Conservation (phyloP, 2,888 invertebrate species). For the Phasia obesa region DNA sequence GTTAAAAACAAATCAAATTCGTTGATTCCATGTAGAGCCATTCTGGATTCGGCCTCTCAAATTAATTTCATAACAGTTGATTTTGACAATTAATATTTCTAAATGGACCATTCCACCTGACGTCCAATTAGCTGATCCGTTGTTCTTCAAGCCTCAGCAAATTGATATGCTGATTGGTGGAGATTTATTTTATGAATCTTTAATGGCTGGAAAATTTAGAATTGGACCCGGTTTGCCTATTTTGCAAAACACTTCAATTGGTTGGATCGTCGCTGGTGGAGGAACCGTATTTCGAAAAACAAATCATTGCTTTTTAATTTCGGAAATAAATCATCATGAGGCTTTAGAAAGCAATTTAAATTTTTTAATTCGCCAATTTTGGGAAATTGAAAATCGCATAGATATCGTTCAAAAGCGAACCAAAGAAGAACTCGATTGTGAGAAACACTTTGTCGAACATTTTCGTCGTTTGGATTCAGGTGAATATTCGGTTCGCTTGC, state of each 20-base stretch:
- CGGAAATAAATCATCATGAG: background rate
- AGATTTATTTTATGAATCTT: slow-evolving; percentile 66
- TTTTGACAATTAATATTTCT: slow-evolving; percentile 34
- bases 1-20: background rate
- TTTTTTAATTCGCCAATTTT: background rate
- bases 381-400: background rate
- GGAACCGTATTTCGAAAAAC: background rate
- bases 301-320: background rate
- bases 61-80: slow-evolving; percentile 49
- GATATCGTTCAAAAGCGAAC: slow-evolving; percentile 1
- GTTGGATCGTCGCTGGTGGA: slow-evolving; percentile 32
- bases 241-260: slow-evolving; percentile 67
- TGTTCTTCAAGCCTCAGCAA: background rate
- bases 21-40: slow-evolving; percentile 48
- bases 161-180: slow-evolving; percentile 40
- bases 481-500: background rate
- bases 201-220: slow-evolving; percentile 68
- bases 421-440: slow-evolving; percentile 16
- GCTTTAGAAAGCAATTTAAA: background rate
- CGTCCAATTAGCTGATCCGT: slow-evolving; percentile 44
- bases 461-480: background rate
- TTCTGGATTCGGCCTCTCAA: slow-evolving; percentile 29
- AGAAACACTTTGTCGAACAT: background rate
- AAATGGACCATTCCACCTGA: slow-evolving; percentile 61
- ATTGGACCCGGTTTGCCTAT: slow-evolving; percentile 45